Percentiles rank a stretch among this genome's conserved stretches.
Conservation (phyloP, 2,113 vertebrate species). For the Cervus canadensis region DNA sequence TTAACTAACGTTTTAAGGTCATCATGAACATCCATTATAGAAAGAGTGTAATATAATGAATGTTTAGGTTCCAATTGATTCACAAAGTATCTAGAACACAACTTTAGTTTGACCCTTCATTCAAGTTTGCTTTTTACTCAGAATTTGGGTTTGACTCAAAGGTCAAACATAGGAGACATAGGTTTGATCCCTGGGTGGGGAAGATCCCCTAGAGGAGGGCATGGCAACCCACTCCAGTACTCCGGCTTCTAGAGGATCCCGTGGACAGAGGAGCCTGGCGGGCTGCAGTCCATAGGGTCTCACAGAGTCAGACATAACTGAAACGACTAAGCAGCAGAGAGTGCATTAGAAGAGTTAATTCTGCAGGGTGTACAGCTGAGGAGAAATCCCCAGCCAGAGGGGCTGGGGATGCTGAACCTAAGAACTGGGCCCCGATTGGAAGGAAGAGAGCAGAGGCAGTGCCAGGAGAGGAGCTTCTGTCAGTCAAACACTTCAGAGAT, state of each 20-base stretch:
- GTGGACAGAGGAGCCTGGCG: neutral
- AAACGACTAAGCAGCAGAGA: neutral
- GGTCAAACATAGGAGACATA: neutral
- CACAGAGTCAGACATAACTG: neutral
- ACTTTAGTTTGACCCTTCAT: neutral
- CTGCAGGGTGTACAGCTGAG: neutral
- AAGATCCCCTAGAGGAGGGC: neutral
- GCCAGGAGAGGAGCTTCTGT: neutral
- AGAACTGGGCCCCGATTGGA: neutral
- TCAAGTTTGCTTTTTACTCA: slow-evolving; percentile 36
- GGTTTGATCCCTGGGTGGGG: neutral
- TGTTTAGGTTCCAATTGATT: neutral
- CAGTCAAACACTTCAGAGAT: neutral
- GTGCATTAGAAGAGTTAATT: neutral
- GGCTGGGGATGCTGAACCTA: neutral
- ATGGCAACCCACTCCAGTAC: neutral
- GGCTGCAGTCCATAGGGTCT: neutral
- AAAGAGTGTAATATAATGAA: neutral
- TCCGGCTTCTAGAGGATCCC: neutral
- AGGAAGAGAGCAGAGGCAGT: neutral
- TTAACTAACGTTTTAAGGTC: neutral
- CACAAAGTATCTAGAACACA: neutral
- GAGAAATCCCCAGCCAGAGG: neutral
- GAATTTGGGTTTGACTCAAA: slow-evolving; percentile 19
- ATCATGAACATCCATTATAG: neutral